These are phyloP conservation scores for Agrochola macilenta DNA, from an alignment of 2,888 invertebrate genomes.

Conservation along the genomic window DNA sequence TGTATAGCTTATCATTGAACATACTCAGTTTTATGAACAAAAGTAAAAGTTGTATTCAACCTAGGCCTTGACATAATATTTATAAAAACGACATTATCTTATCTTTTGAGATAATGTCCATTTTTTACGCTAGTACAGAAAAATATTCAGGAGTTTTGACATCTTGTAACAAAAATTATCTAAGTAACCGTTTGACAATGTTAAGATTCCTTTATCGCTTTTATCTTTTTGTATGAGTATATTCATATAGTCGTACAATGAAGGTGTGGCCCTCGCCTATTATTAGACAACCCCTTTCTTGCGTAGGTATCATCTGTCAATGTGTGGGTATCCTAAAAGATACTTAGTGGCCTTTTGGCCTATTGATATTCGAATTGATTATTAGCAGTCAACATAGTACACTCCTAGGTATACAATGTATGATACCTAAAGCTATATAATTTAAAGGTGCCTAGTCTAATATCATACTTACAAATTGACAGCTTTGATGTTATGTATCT, in stretches of 20 bases:
- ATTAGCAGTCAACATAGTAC: not conserved
- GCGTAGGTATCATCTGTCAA: not conserved
- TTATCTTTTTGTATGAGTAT: constrained; percentile 24
- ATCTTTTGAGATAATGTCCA: constrained; percentile 38
- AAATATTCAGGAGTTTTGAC: not conserved
- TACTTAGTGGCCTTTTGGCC: not conserved
- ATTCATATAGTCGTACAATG: not conserved
- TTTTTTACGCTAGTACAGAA: not conserved
- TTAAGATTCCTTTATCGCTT: constrained; percentile 5
- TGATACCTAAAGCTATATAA: constrained; percentile 19
- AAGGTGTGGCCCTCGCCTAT: constrained; percentile 16
- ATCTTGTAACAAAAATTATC: constrained; percentile 12
- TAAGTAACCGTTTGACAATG: constrained; percentile 4
- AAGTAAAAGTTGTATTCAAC: constrained; percentile 53
- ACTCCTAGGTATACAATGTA: not conserved
- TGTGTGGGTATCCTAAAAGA: not conserved
- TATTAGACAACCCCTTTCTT: not conserved
- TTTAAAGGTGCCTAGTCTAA: constrained; percentile 52
- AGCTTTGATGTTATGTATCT: constrained; percentile 55
- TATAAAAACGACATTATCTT: constrained; percentile 43
- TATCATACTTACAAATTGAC: constrained; percentile 49
- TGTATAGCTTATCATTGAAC: constrained; percentile 1
- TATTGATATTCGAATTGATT: constrained; percentile 1
- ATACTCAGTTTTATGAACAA: constrained; percentile 5
- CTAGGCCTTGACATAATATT: constrained; percentile 58